phyloP scores from a whole-genome alignment of 2,797 vertebrate species.

The Hirundo rustica region DNA sequence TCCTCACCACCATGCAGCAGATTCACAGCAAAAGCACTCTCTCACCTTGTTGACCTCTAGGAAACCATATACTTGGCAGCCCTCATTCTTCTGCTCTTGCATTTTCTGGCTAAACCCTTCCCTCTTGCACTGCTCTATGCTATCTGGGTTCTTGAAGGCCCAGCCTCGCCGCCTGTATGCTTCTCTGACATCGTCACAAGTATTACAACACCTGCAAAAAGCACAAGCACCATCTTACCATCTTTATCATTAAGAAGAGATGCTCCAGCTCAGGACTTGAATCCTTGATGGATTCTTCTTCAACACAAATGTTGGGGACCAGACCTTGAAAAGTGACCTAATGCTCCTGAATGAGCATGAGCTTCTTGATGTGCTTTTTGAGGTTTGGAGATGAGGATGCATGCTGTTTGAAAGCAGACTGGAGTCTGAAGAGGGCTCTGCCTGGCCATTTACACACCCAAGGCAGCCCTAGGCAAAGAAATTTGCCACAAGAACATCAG shows the following conservation, averaged over 20 bases:
- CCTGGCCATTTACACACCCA: neutral
- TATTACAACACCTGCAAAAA: conserved; percentile 90
- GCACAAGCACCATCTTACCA: neutral
- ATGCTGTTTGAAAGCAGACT: neutral
- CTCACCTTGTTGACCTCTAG: conserved; percentile 97
- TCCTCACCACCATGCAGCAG: neutral
- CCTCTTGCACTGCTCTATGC: conserved; percentile 94
- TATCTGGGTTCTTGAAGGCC: conserved; percentile 97
- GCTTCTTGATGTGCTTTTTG: neutral
- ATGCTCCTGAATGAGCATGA: neutral
- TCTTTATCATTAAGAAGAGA: neutral
- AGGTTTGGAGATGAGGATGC: neutral
- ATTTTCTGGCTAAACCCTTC: conserved; percentile 98
- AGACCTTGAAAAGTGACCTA: neutral
- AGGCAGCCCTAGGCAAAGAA: neutral
- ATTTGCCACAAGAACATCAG: neutral
- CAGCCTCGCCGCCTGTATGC: conserved; percentile 94
- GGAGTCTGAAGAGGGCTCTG: neutral
- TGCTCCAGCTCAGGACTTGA: neutral
- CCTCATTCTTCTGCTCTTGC: conserved; percentile 99
- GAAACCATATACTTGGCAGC: conserved; percentile 94
- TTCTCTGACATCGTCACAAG: conserved; percentile 96
- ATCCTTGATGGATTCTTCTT: neutral
- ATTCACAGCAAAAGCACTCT: neutral
- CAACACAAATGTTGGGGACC: neutral